These are phyloP conservation scores for Himantopus leucocephalus DNA, from an alignment of 2,113 vertebrate species.

Conservation along the genomic window DNA sequence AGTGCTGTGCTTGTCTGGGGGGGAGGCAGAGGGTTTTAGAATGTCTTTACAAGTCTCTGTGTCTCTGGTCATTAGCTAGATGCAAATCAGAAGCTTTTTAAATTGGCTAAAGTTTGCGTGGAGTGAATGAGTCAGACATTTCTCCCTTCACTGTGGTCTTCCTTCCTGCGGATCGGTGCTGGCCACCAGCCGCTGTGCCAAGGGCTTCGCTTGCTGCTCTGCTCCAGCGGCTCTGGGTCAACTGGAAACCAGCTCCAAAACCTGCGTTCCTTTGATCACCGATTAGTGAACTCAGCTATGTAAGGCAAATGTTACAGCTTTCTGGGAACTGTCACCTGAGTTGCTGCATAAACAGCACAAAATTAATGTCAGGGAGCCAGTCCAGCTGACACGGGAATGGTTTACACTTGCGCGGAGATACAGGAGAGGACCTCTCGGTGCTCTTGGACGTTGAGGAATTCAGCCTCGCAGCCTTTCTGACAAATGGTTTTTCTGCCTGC, in stretches of 20 bases:
- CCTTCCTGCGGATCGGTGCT: background rate
- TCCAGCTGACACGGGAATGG: background rate
- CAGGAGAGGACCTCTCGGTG: background rate
- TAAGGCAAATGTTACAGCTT: background rate
- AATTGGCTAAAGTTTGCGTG: background rate
- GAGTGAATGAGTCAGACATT: background rate
- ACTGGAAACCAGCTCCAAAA: background rate
- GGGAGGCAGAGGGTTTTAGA: background rate
- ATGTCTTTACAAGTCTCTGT: background rate
- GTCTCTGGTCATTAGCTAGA: background rate
- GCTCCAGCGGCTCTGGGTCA: background rate
- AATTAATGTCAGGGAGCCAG: background rate
- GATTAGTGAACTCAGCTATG: conserved; percentile 1
- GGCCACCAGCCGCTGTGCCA: fast-evolving
- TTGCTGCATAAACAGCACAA: background rate
- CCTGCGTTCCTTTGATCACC: conserved; percentile 9
- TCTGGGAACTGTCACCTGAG: conserved; percentile 3
- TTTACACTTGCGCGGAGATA: background rate
- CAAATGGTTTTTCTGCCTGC: background rate
- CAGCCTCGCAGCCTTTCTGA: background rate
- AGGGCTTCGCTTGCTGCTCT: background rate
- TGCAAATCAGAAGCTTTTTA: background rate
- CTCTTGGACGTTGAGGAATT: background rate
- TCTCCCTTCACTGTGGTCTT: background rate
- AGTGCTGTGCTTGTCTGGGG: background rate